Conservation (phyloP, 2,797 vertebrate species). For the Microhierax caerulescens region DNA sequence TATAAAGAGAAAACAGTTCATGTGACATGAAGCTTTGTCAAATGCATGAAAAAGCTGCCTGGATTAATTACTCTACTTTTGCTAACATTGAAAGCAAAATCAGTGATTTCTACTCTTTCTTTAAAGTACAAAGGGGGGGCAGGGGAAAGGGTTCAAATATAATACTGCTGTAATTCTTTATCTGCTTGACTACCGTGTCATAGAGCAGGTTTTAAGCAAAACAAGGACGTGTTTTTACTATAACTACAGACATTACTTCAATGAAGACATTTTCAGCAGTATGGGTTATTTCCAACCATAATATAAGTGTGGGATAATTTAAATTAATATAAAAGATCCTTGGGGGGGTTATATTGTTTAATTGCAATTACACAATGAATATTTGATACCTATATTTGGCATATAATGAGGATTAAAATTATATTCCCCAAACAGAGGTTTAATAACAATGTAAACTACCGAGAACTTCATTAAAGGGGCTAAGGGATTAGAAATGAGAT, state of each 20-base stretch:
- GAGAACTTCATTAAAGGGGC: constrained; percentile 73
- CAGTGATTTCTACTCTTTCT: constrained; percentile 5
- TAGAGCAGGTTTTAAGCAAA: background rate
- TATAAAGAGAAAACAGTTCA: background rate
- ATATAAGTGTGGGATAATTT: constrained; percentile 49
- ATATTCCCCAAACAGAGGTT: constrained; percentile 71
- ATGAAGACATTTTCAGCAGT: constrained; percentile 25
- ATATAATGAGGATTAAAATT: constrained; percentile 52
- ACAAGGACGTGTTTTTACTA: background rate
- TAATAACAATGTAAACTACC: constrained; percentile 75
- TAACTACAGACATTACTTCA: background rate
- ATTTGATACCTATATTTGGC: constrained; percentile 42
- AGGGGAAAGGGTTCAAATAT: background rate
- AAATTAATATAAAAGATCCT: constrained; percentile 64
- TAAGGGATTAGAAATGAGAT: constrained; percentile 74
- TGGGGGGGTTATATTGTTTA: constrained; percentile 43
- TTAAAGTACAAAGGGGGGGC: background rate
- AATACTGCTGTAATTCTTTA: background rate
- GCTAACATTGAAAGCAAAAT: background rate
- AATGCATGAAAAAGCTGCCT: constrained; percentile 26
- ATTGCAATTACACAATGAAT: constrained; percentile 61
- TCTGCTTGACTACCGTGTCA: background rate
- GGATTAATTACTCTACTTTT: constrained; percentile 37
- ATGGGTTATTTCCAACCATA: constrained; percentile 1
- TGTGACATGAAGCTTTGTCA: constrained; percentile 18